phyloP scores from a whole-genome alignment of 2,113 vertebrate species.

The Rutilus rutilus region DNA sequence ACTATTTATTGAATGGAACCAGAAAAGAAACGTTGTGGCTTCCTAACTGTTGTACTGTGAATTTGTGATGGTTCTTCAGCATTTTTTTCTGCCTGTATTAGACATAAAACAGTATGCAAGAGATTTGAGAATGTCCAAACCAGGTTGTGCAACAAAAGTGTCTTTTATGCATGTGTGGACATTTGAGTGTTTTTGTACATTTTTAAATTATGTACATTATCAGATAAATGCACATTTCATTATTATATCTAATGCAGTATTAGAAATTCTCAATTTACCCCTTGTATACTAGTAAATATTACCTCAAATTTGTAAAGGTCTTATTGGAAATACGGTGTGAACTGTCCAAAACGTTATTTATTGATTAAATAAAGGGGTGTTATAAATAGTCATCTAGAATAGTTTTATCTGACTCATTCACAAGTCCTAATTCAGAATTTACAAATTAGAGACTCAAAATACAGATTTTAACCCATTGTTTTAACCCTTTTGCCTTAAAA shows the following conservation, averaged over 20 bases:
- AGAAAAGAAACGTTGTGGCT: not conserved
- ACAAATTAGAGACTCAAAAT: not conserved
- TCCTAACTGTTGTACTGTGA: constrained; percentile 44
- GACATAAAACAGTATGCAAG: not conserved
- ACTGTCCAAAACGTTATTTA: constrained; percentile 29
- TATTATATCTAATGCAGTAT: constrained; percentile 47
- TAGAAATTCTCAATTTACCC: constrained; percentile 46
- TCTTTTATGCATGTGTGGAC: constrained; percentile 71
- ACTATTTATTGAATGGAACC: not conserved
- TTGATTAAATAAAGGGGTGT: not conserved
- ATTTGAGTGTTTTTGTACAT: constrained; percentile 68
- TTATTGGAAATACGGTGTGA: constrained; percentile 59
- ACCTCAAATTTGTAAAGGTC: constrained; percentile 68
- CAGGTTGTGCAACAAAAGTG: constrained; percentile 19
- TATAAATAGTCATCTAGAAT: not conserved
- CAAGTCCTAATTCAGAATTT: not conserved
- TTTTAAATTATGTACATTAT: constrained; percentile 65
- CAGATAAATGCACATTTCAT: constrained; percentile 21
- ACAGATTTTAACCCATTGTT: not conserved
- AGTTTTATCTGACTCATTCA: not conserved
- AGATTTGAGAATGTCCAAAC: constrained; percentile 28
- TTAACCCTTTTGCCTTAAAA: not conserved
- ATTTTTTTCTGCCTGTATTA: constrained; percentile 24
- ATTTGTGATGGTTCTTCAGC: constrained; percentile 17
- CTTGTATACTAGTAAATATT: constrained; percentile 54